phyloP scores from a whole-genome alignment of 2,113 vertebrate genomes.

The Procavia capensis region DNA sequence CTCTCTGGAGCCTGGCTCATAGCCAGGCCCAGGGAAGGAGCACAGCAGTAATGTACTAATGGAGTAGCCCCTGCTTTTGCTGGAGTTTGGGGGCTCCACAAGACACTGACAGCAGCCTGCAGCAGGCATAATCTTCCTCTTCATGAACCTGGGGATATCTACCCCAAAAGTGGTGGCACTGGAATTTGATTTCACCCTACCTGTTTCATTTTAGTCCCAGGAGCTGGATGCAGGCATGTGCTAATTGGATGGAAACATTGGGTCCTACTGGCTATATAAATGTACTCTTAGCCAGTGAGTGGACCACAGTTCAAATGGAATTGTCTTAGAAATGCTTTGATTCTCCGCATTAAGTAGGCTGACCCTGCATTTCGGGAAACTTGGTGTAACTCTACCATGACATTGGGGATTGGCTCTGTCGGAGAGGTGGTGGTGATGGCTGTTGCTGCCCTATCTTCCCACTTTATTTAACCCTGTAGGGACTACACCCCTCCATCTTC shows the following conservation, averaged over 20 bases:
- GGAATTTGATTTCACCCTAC: constrained; percentile 64
- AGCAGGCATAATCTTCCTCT: constrained; percentile 42
- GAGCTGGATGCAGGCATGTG: constrained; percentile 51
- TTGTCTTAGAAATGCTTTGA: constrained; percentile 73
- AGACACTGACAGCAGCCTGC: neutral
- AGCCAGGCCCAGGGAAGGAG: constrained; percentile 29
- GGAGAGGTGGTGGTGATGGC: neutral
- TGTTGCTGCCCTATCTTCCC: neutral
- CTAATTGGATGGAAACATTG: constrained; percentile 69
- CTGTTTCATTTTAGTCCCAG: constrained; percentile 60
- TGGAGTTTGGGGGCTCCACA: neutral
- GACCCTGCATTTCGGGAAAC: constrained; percentile 47
- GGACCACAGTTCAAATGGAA: constrained; percentile 71
- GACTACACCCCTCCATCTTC: constrained; percentile 41
- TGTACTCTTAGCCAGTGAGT: constrained; percentile 47
- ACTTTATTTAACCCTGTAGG: neutral
- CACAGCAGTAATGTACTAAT: neutral
- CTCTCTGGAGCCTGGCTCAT: constrained; percentile 39
- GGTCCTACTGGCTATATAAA: constrained; percentile 54
- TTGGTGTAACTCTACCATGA: constrained; percentile 25
- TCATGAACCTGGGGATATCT: constrained; percentile 40
- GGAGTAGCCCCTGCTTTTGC: constrained; percentile 9
- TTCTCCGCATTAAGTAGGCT: constrained; percentile 62
- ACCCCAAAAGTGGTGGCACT: constrained; percentile 1
- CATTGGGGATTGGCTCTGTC: neutral